A percentile compares a stretch with the other conserved stretches of the same genome.
These are phyloP conservation scores for Hylia prasina DNA, from an alignment of 2,113 vertebrate species.

Conservation along the genomic window DNA sequence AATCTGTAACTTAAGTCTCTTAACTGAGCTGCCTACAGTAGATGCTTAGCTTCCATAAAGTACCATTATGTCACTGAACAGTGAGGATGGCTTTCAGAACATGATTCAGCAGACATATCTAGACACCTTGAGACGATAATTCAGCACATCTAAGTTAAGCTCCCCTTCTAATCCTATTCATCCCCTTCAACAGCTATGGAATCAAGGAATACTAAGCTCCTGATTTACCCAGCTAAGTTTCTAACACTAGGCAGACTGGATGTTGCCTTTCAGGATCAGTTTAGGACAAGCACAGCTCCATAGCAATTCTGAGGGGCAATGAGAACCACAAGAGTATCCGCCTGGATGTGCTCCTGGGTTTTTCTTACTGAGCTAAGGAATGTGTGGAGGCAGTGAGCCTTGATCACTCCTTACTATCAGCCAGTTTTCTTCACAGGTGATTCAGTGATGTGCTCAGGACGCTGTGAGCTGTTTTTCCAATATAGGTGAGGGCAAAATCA, in stretches of 20 bases:
- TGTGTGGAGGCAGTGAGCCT: neutral
- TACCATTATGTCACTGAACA: neutral
- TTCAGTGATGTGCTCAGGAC: neutral
- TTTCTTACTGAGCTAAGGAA: neutral
- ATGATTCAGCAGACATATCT: neutral
- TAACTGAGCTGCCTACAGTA: neutral
- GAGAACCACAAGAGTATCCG: neutral
- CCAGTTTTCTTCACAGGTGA: neutral
- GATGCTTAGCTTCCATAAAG: neutral
- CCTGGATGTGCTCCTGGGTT: neutral
- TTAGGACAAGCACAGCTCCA: neutral
- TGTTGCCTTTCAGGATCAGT: neutral
- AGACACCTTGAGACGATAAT: neutral
- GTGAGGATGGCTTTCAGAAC: neutral
- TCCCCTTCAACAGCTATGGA: neutral
- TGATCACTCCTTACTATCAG: neutral
- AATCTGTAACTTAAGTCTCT: neutral
- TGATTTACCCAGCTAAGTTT: neutral
- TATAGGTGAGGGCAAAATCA: neutral
- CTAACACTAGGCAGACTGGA: neutral
- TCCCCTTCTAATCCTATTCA: neutral
- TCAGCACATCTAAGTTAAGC: neutral
- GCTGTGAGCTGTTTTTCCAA: neutral
- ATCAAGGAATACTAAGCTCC: neutral
- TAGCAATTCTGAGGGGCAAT: neutral